Base-by-base conservation (phyloP, 2,113 vertebrate genomes). In the Porphyrio hochstetteri region DNA sequence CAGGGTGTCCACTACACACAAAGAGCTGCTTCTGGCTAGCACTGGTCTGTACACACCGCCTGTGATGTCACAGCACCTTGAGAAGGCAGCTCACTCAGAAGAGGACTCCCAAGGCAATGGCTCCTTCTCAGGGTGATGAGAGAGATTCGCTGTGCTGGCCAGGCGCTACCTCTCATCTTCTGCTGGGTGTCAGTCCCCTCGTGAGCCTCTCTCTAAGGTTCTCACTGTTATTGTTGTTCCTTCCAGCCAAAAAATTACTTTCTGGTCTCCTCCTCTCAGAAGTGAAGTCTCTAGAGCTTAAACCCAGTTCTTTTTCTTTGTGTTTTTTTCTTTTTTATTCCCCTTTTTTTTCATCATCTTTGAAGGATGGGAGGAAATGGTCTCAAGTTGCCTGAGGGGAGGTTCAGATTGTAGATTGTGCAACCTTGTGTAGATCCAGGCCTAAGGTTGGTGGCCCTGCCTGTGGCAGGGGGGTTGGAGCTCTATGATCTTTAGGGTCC, bases 201-300 rank as follows among this genome's bases (percentile, higher is more conserved):
- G 17, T 42, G 50, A 82, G 75, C 61, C 91, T 38, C 84, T 87
- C 81, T 82, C 50, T 70, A 83, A 81, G 64, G 31, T 50, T 94
- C 72, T 83, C 52, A 11, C 50, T 81, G 69, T 5, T 65, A 52
- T 55, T 82, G 56, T 92, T 70, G 65, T 79, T 94, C 79, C 50
- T 92, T 11, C 3, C 76, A 74, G 80, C 31, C 83, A 91, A 95
- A 53, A 84, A 76, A 77, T 46, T 44, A 59, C 44, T 69, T 93
- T 79, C 71, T 86, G 69, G 60, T 67, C 86, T 95, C 59, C 40
- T 92, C 23, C n/a, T 64, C 55, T 90, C 53, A 71, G 61, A 71
- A 86, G 46, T 61, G 53, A 69, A 83, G 75, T 52, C 75, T 92
- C 82, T 55, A 74, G 88, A 92, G 93, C 88, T 96, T 74, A 92